Percentiles rank a stretch among this genome's conserved stretches.
phyloP scores from a whole-genome alignment of 1,140 invertebrate genomes.

The Meloidogyne exigua region DNA sequence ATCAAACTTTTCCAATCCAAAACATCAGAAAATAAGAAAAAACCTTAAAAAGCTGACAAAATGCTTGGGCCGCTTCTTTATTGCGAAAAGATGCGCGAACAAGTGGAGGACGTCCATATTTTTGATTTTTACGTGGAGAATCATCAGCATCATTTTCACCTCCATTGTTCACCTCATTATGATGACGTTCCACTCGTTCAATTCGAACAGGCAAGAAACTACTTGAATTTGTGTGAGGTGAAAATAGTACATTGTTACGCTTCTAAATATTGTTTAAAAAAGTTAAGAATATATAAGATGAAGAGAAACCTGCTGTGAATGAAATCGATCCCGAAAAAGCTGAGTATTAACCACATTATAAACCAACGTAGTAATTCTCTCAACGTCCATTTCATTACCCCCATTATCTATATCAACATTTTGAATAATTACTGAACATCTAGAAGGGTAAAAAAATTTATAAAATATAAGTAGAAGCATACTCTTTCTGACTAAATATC shows the following conservation, averaged over 20 bases:
- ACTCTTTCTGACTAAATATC: slow-evolving; percentile 22
- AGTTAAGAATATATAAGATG: not conserved
- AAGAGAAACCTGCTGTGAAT: not conserved
- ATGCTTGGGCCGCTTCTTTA: slow-evolving; percentile 20
- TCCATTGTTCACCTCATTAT: not conserved
- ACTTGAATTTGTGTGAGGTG: not conserved
- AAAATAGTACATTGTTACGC: not conserved
- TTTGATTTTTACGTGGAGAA: not conserved
- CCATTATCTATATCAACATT: slow-evolving; percentile 13
- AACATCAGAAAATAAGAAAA: not conserved
- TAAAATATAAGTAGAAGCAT: too few relatives aligned
- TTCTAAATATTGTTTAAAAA: not conserved
- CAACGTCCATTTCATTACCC: slow-evolving; percentile 6
- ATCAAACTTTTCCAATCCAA: too few relatives aligned
- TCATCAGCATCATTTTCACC: not conserved
- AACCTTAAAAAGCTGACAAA: slow-evolving; percentile 26
- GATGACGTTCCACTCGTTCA: slow-evolving; percentile 17
- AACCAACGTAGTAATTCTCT: slow-evolving; percentile 20
- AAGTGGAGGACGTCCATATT: slow-evolving; percentile 9
- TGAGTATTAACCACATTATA: slow-evolving; percentile 15
- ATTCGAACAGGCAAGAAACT: slow-evolving; percentile 3
- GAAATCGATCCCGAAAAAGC: slow-evolving; percentile 9
- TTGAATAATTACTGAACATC: slow-evolving; percentile 23
- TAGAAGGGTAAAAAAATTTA: not conserved
- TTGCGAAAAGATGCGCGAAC: slow-evolving; percentile 9